A percentile compares a stretch with the other conserved stretches of the same genome.
Evolutionary conservation across 1,140 invertebrate genomes (phyloP).

Genomic region (Drosophila sproati): DNA sequence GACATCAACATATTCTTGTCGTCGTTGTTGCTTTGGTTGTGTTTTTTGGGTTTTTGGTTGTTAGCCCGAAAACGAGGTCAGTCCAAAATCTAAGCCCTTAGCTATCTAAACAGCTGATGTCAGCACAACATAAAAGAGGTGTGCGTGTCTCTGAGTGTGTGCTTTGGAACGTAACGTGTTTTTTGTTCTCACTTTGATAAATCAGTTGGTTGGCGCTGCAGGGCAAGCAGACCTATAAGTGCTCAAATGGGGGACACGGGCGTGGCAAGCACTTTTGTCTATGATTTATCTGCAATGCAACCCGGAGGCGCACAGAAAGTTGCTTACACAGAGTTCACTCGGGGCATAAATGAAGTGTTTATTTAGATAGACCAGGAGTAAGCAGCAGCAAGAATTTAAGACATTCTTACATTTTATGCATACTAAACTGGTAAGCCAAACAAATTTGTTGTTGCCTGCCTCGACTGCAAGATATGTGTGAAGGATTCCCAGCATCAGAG

Average conservation of each 20-base stretch:
- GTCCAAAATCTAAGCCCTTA: constrained; percentile 46
- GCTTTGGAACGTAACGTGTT: constrained; percentile 23
- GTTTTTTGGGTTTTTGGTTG: constrained; percentile 39
- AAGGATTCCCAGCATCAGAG: too few relatives aligned
- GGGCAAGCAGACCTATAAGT: constrained; percentile 42
- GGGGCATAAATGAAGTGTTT: constrained; percentile 53
- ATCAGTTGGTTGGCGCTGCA: constrained; percentile 30
- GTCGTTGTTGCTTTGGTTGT: constrained; percentile 15
- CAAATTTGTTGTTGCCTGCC: constrained; percentile 22
- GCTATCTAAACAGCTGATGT: constrained; percentile 53
- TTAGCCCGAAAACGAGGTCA: constrained; percentile 46
- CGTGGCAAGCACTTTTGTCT: constrained; percentile 37
- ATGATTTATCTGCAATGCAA: constrained; percentile 55
- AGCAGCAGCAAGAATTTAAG: constrained; percentile 18
- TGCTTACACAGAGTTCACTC: constrained; percentile 30
- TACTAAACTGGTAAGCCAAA: constrained; percentile 18
- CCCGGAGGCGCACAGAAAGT: constrained; percentile 32
- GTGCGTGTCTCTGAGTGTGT: constrained; percentile 1
- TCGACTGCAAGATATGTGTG: constrained; percentile 1
- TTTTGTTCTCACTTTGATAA: constrained; percentile 49
- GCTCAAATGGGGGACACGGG: constrained; percentile 17
- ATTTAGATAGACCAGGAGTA: constrained; percentile 27
- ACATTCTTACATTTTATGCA: constrained; percentile 43
- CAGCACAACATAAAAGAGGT: constrained; percentile 37
- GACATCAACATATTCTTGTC: constrained; percentile 45